Percentiles rank a stretch among this genome's conserved stretches.
Evolutionary conservation across 2,797 vertebrate species (phyloP).

Genomic region (Hoplostethus atlanticus): DNA sequence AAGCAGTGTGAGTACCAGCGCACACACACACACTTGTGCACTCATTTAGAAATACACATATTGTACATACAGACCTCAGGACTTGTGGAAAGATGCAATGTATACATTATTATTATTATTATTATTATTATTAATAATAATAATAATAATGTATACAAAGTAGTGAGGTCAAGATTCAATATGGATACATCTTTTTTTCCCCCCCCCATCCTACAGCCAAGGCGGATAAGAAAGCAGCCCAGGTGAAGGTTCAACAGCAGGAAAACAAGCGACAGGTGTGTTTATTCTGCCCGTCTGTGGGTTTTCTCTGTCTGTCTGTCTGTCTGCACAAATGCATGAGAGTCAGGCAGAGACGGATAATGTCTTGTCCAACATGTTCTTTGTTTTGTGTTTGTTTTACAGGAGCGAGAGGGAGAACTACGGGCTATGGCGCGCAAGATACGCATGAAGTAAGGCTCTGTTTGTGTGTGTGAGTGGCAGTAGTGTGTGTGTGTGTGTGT

Average conservation of each 20-base stretch:
- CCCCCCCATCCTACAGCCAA: constrained; percentile 83
- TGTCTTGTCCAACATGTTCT: constrained; percentile 2
- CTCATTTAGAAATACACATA: neutral
- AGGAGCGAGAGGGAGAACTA: constrained; percentile 95
- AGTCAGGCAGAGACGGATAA: neutral
- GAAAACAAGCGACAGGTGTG: constrained; percentile 92
- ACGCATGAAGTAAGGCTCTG: constrained; percentile 92
- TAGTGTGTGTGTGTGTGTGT: too few relatives aligned
- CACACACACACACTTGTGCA: neutral
- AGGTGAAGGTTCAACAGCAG: constrained; percentile 94
- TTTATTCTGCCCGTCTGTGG: neutral
- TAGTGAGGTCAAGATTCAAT: too few relatives aligned
- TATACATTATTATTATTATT: too few relatives aligned
- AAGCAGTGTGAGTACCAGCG: constrained; percentile 88
- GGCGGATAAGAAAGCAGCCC: constrained; percentile 95
- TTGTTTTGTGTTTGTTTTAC: constrained; percentile 45
- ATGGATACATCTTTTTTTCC: too few relatives aligned
- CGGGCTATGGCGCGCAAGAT: constrained; percentile 97
- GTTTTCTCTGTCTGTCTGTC: constrained; percentile 50
- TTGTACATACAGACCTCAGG: neutral
- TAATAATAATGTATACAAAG: too few relatives aligned
- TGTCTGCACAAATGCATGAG: neutral
- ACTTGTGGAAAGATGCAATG: neutral
- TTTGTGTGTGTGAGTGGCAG: neutral
- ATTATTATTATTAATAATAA: too few relatives aligned